Evolutionary conservation across 2,113 vertebrate species (phyloP).

Genomic region (Corythornis cristatus): DNA sequence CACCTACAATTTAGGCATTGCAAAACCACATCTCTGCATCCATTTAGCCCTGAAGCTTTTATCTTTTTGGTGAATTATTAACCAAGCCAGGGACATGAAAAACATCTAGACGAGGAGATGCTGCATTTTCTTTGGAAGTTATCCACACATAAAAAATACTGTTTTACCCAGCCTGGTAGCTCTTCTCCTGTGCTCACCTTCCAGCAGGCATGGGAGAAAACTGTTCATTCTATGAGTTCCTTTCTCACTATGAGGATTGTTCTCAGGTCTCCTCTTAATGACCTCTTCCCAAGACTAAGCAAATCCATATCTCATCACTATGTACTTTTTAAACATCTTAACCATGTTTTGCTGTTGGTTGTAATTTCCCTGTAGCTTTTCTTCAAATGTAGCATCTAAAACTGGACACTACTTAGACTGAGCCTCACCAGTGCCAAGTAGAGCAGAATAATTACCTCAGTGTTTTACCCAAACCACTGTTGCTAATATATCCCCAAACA

Average conservation of each 20-base stretch:
- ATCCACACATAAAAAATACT: neutral
- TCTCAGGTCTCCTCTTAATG: neutral
- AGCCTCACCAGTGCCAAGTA: conserved; percentile 49
- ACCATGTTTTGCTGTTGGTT: neutral
- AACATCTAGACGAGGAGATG: conserved; percentile 46
- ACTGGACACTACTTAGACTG: neutral
- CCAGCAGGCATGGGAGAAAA: neutral
- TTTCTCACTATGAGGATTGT: neutral
- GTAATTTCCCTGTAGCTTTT: neutral
- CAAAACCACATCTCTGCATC: conserved; percentile 59
- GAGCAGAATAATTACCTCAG: conserved; percentile 61
- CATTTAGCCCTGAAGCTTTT: conserved; percentile 61
- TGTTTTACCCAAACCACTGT: conserved; percentile 2
- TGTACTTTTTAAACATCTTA: neutral
- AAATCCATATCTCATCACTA: neutral
- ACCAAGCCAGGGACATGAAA: conserved; percentile 52
- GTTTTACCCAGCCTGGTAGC: neutral
- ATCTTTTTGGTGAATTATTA: conserved; percentile 58
- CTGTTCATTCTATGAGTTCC: neutral
- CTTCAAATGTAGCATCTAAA: neutral
- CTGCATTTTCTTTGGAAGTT: conserved; percentile 47
- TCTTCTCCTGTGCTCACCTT: neutral
- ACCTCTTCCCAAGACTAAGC: neutral
- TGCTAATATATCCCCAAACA: neutral
- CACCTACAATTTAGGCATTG: conserved; percentile 44